Evolutionary conservation across 2,113 vertebrate species (phyloP), one percentile per base, ranked within the genome.

Genomic region (Desmodus rotundus): DNA sequence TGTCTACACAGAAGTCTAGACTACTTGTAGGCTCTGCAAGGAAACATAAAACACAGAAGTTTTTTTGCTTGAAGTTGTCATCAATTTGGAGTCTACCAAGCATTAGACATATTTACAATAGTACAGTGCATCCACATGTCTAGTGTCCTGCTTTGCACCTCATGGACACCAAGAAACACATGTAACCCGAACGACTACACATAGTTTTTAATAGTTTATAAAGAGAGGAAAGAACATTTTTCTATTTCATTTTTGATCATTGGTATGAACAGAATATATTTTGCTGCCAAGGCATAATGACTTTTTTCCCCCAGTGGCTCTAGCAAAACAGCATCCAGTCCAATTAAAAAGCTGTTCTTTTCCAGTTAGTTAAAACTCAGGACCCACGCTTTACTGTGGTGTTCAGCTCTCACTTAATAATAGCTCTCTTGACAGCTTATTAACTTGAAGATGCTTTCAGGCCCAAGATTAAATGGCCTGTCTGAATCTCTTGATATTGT

Each of bases 281-380:
- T 82, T 97, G 65, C 43, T 88, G 73, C 68, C 68, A 67, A 87
- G 3, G 14, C 50, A 63, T 63, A 96, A 50, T 61, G n/a, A 45
- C 43, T 83, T 92, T 89, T 52, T 72, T 56, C 86, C 20, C 17
- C 58, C 61, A 6, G 65, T 91, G 15, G 85, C 68, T 94, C 28
- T 80, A 67, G 73, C 58, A 91, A 43, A 61, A 43, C 50, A 86
- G 54, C 65, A 96, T 80, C 54, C 36, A 95, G 45, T 89, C 82
- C 82, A 97, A 96, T 96, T 97, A 95, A 96, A 97, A 97, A 82
- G 24, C 67, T 87, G 14, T 82, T 78, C 77, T 92, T 92, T 95
- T 91, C 36, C 58, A 87, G 36, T 52, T 94, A 65, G 65, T 92
- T 92, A 91, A 93, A 86, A 96, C 77, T 80, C 85, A 94, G 81